These are phyloP conservation scores for Psittacus erithacus DNA, from an alignment of 2,113 vertebrate genomes.

Conservation along the genomic window DNA sequence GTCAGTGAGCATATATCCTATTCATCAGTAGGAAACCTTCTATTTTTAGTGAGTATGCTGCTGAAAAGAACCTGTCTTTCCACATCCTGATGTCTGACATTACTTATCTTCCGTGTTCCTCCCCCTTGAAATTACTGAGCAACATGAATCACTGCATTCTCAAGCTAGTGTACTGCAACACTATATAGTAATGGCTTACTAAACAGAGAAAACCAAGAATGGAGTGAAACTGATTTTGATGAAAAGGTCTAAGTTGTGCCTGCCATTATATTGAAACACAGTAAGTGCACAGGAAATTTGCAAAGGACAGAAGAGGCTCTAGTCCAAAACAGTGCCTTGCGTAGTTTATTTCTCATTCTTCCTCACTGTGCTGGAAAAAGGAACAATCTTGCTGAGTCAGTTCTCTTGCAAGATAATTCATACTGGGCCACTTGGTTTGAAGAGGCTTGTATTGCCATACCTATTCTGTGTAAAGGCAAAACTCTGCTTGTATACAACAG, in stretches of 20 bases:
- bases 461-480: background rate
- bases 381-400: background rate
- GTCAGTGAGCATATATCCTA: background rate
- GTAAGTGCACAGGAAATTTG: background rate
- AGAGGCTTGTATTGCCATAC: background rate
- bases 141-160: background rate
- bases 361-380: background rate
- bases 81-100: background rate
- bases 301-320: constrained; percentile 3
- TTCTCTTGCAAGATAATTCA: background rate
- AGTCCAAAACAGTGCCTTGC: background rate
- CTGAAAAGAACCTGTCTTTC: background rate
- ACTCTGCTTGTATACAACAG: background rate
- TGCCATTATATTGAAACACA: background rate
- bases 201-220: background rate
- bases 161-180: background rate
- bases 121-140: background rate
- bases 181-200: background rate
- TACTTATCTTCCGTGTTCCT: background rate
- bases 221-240: background rate
- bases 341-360: background rate
- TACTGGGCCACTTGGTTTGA: background rate
- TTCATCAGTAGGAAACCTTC: background rate
- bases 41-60: background rate
- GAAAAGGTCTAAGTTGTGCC: background rate